Evolutionary conservation across 2,113 vertebrate species (phyloP).

Genomic region (Fukomys damarensis): DNA sequence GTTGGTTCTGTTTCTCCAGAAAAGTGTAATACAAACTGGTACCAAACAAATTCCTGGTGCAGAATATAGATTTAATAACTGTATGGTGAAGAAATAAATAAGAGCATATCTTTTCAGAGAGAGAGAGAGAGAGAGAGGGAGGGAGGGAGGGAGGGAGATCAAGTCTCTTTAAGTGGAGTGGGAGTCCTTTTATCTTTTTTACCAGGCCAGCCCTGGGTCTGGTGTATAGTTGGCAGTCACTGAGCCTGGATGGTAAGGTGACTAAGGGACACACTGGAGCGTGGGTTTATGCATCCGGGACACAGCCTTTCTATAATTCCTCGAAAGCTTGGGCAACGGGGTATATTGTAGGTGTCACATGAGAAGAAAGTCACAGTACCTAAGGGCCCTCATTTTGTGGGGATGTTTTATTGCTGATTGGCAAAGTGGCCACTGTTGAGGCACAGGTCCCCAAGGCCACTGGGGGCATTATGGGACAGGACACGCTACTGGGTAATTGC

Average conservation of each 20-base stretch:
- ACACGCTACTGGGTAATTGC: neutral
- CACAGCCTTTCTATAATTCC: neutral
- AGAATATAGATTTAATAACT: neutral
- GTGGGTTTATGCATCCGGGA: accelerated
- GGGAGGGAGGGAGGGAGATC: neutral
- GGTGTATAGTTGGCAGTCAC: neutral
- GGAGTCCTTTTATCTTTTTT: neutral
- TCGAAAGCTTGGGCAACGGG: neutral
- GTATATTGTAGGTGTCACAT: neutral
- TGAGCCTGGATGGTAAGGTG: neutral
- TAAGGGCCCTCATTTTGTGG: neutral
- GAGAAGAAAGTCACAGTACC: neutral
- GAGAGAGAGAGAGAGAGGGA: neutral
- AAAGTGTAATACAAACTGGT: neutral
- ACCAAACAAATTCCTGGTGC: neutral
- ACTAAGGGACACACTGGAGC: neutral
- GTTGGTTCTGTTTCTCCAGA: neutral
- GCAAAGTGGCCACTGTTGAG: neutral
- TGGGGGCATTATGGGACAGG: neutral
- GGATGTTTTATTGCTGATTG: neutral
- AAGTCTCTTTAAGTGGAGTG: neutral
- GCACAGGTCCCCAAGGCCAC: neutral
- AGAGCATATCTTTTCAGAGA: neutral
- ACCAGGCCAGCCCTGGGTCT: neutral
- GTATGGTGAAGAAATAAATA: neutral